A percentile compares a stretch with the other conserved stretches of the same genome.
These are phyloP conservation scores for Clavelina lepadiformis DNA, from an alignment of 23 tunicate species.

Conservation along the genomic window DNA sequence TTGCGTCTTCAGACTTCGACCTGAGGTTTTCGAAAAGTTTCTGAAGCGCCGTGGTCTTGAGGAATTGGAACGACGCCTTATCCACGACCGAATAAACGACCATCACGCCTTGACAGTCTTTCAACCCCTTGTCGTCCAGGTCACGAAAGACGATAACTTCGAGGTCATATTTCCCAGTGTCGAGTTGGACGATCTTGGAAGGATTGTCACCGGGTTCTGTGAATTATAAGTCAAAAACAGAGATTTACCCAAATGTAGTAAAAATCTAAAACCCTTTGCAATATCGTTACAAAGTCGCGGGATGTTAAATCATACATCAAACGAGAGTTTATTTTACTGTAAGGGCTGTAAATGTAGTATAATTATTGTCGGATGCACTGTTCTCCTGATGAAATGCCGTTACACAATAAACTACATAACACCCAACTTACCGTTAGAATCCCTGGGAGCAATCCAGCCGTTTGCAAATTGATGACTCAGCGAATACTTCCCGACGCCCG, in stretches of 20 bases:
- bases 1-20: background rate
- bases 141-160: conserved; percentile 22
- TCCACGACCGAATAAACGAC: conserved; percentile 43
- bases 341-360: too few species aligned
- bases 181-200: conserved; percentile 10
- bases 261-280: too few species aligned
- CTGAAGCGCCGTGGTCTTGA: conserved; percentile 18
- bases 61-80: conserved; percentile 23
- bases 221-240: too few species aligned
- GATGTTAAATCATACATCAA: background rate
- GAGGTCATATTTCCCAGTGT: conserved; percentile 19
- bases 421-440: conserved; percentile 35
- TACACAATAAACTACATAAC: too few species aligned
- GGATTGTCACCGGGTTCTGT: too few species aligned
- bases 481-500: conserved; percentile 76
- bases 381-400: too few species aligned
- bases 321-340: too few species aligned
- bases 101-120: conserved; percentile 27
- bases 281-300: too few species aligned
- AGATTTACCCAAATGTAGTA: too few species aligned
- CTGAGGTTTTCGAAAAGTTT: conserved; percentile 15
- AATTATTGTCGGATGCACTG: too few species aligned
- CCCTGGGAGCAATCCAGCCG: conserved; percentile 82
- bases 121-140: conserved; percentile 15
- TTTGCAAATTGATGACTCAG: conserved; percentile 72